A percentile compares a stretch with the other conserved stretches of the same genome.
Conservation (phyloP, 2,888 invertebrate species). For the Acleris holmiana region DNA sequence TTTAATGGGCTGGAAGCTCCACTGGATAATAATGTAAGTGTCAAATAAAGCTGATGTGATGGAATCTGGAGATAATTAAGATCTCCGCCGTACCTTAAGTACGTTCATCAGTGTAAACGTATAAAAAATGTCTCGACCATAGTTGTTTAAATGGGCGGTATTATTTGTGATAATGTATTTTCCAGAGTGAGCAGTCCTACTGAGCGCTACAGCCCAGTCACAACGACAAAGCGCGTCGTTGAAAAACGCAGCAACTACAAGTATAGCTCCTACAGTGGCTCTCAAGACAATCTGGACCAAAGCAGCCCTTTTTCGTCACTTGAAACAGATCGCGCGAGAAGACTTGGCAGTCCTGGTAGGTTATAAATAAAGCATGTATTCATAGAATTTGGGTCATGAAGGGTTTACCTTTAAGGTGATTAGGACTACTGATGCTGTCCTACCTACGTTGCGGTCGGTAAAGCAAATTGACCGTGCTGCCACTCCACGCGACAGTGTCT, state of each 20-base stretch:
- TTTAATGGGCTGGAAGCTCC: too few relatives aligned
- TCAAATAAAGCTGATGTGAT: too few relatives aligned
- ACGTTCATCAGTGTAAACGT: too few relatives aligned
- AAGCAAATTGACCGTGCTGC: slow-evolving; percentile 7
- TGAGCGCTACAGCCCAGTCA: slow-evolving; percentile 75
- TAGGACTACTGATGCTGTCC: neutral
- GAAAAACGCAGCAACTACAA: slow-evolving; percentile 79
- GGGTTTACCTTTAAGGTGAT: neutral
- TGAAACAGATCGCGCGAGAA: slow-evolving; percentile 66
- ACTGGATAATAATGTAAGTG: too few relatives aligned
- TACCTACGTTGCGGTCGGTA: slow-evolving; percentile 4
- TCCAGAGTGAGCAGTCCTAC: slow-evolving; percentile 72
- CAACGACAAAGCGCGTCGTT: slow-evolving; percentile 72
- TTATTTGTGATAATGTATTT: slow-evolving; percentile 17
- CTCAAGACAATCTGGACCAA: slow-evolving; percentile 76
- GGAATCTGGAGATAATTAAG: too few relatives aligned
- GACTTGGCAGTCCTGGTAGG: slow-evolving; percentile 75
- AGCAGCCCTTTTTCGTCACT: slow-evolving; percentile 71
- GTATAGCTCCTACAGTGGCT: slow-evolving; percentile 75
- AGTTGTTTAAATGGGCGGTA: too few relatives aligned
- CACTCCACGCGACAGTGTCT: slow-evolving; percentile 6
- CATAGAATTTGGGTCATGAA: neutral
- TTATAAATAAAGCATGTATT: slow-evolving; percentile 39
- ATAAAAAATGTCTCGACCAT: too few relatives aligned
- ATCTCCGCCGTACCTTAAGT: too few relatives aligned